Evolutionary conservation across 2,888 invertebrate species (phyloP).

Genomic region (Drosophila paranaensis): DNA sequence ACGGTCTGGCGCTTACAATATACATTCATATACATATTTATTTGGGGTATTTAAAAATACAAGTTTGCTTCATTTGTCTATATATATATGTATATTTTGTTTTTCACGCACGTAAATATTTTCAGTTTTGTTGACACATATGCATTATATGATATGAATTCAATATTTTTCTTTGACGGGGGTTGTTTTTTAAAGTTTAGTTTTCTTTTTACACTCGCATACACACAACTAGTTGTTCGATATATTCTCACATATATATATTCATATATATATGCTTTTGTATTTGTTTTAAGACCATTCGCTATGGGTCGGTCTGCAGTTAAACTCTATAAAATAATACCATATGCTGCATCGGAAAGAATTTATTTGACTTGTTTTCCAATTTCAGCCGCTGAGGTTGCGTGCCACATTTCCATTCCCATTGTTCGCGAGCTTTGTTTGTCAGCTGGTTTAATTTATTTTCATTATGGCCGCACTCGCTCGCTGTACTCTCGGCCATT

Average conservation of each 20-base stretch:
- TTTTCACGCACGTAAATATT: conserved; percentile 55
- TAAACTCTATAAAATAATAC: conserved; percentile 70
- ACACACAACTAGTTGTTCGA: conserved; percentile 18
- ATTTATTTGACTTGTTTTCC: conserved; percentile 26
- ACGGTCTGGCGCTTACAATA: neutral
- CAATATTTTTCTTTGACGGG: conserved; percentile 36
- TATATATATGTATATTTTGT: conserved; percentile 15
- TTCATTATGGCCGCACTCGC: conserved; percentile 64
- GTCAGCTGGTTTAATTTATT: conserved; percentile 67
- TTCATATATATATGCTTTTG: conserved; percentile 20
- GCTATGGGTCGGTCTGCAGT: conserved; percentile 62
- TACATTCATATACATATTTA: conserved; percentile 56
- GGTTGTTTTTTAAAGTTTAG: conserved; percentile 4
- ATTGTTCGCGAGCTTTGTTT: conserved; percentile 46
- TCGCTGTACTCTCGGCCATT: conserved; percentile 47
- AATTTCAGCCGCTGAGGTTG: conserved; percentile 31
- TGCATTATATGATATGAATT: conserved; percentile 75
- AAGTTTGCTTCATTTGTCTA: conserved; percentile 24
- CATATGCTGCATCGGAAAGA: conserved; percentile 36
- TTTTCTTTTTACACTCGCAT: conserved; percentile 35
- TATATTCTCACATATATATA: conserved; percentile 4
- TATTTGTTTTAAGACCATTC: conserved; percentile 65
- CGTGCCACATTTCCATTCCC: conserved; percentile 43
- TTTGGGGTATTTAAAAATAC: conserved; percentile 70
- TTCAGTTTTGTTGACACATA: conserved; percentile 61